phyloP scores from a whole-genome alignment of 2,888 invertebrate genomes.

The Lampropteryx suffumata region DNA sequence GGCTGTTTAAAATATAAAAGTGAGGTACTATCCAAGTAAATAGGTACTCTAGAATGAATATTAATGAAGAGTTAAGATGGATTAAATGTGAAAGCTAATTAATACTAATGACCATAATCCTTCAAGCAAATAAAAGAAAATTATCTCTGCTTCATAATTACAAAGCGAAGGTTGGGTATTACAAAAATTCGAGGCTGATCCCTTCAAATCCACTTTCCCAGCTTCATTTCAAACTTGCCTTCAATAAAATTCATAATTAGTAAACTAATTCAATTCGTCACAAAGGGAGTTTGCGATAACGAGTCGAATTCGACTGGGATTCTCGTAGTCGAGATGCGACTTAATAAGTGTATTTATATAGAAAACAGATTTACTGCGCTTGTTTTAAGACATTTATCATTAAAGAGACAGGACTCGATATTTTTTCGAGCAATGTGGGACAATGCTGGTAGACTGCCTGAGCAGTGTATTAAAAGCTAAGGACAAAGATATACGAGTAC shows the following conservation, averaged over 20 bases:
- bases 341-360: constrained; percentile 27
- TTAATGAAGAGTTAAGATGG: too few relatives aligned
- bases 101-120: constrained; percentile 6
- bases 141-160: constrained; percentile 19
- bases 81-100: background rate
- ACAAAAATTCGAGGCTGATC: constrained; percentile 26
- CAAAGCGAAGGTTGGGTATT: constrained; percentile 28
- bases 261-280: constrained; percentile 52
- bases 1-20: too few relatives aligned
- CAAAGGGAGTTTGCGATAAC: constrained; percentile 50
- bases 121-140: constrained; percentile 18
- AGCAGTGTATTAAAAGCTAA: too few relatives aligned
- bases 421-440: too few relatives aligned
- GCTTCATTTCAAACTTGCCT: constrained; percentile 37
- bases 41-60: too few relatives aligned
- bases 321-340: constrained; percentile 36
- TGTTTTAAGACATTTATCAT: too few relatives aligned
- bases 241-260: constrained; percentile 50
- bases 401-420: too few relatives aligned
- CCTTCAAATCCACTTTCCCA: constrained; percentile 26
- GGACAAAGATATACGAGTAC: too few relatives aligned
- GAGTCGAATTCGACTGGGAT: constrained; percentile 38
- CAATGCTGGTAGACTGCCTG: too few relatives aligned
- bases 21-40: too few relatives aligned
- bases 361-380: background rate